Evolutionary conservation across 1,140 invertebrate species (phyloP), one percentile per base, ranked within the genome.

Genomic region (Caenorhabditis elegans): DNA sequence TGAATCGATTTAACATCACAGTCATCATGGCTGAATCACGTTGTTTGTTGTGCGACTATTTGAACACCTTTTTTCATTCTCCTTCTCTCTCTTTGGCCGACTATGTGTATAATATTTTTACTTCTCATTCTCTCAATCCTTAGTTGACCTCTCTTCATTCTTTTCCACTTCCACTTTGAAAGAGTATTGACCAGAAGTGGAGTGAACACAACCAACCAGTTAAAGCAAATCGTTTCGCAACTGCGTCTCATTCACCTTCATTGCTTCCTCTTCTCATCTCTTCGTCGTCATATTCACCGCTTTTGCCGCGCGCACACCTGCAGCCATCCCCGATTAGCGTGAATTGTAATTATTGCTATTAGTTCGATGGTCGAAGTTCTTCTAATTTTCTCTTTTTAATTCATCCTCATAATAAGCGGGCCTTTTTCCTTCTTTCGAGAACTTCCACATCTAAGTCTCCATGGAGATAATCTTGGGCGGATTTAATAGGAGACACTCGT

Each of bases 211-310:
- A 15, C 75, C 48, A 77, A 77, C 48, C 48, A 77, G 76, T 51
- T 49, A 31, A 51, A 77, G 76, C 76, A 49, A 77, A 77, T 77
- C 48, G 48, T 51, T 77, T 77, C 46, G 19, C 43, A 28, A 36
- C 77, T 49, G 77, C 49, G 28, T 28, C 48, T 53, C 48, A 13
- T 51, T 36, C 51, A 6, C 60, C 22, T 13, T 28, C 10, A 10
- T 13, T 28, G 19, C 31, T 34, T 70, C 48, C 22, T 34, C 78
- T 39, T 22, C 36, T 36, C 76, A 10, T 76, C 46, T 46, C 31
- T 47, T 22, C 48, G n/a, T 22, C 60, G 22, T 70, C 31, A 39
- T 70, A 22, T 24, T 70, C 60, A 13, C 76, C 70, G 15, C 22
- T 49, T 31, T 51, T 51, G 48, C 26, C 43, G 75, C 8, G 15